phyloP scores from a whole-genome alignment of 2,797 vertebrate genomes.

The Parauchenoglanis ngamensis region DNA sequence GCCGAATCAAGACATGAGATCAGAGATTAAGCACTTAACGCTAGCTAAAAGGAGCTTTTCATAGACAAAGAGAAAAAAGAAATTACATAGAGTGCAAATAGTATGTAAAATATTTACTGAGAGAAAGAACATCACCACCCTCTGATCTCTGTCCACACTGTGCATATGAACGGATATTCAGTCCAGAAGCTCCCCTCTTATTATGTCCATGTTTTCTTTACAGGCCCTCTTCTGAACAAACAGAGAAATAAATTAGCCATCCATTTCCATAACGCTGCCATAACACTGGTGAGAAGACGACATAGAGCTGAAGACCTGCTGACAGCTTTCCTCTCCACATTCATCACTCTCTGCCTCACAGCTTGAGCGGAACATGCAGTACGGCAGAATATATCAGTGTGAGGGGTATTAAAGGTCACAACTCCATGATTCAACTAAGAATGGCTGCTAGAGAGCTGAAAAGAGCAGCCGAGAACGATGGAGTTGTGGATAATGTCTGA shows the following conservation, averaged over 20 bases:
- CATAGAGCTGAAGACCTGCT: not conserved
- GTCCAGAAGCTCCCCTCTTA: not conserved
- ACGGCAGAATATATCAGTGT: not conserved
- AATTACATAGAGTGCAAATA: conserved; percentile 6
- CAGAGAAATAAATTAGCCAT: conserved; percentile 7
- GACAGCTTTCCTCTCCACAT: conserved; percentile 27
- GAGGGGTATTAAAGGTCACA: conserved; percentile 11
- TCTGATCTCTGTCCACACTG: not conserved
- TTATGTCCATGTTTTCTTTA: not conserved
- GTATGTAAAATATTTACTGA: not conserved
- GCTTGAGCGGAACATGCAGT: conserved; percentile 11
- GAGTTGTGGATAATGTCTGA: not conserved
- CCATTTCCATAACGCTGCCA: not conserved
- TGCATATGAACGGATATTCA: not conserved
- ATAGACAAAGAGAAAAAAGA: conserved; percentile 49
- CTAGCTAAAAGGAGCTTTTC: conserved; percentile 47
- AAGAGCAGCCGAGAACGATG: not conserved
- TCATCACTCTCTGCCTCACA: conserved; percentile 16
- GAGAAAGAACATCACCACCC: conserved; percentile 5
- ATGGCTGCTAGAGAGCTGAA: not conserved
- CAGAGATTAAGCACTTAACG: conserved; percentile 80
- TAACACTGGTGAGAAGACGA: not conserved
- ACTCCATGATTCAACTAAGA: not conserved
- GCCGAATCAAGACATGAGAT: conserved; percentile 76
- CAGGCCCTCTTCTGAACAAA: not conserved